These are phyloP conservation scores for Thereva nobilitata DNA, from an alignment of 2,888 invertebrate species.

Conservation along the genomic window DNA sequence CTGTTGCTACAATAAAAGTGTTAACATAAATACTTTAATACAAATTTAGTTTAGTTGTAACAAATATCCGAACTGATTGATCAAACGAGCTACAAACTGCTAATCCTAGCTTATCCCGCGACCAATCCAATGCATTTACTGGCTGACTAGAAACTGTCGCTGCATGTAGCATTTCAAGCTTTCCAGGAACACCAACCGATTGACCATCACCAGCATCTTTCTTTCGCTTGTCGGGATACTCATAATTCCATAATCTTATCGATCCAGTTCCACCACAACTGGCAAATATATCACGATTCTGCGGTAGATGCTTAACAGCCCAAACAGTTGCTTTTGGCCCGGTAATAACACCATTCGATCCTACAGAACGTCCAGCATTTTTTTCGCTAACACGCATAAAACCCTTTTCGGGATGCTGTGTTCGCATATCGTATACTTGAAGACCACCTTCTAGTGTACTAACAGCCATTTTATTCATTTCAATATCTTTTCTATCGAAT, in stretches of 20 bases:
- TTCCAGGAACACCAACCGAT: conserved; percentile 76
- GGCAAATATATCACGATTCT: conserved; percentile 90
- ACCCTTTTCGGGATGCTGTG: conserved; percentile 84
- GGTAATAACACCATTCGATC: conserved; percentile 56
- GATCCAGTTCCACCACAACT: conserved; percentile 90
- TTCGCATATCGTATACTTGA: conserved; percentile 85
- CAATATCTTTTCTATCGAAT: conserved; percentile 91
- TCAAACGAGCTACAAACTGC: conserved; percentile 90
- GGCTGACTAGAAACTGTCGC: conserved; percentile 84
- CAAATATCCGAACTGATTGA: conserved; percentile 82
- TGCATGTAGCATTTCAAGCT: conserved; percentile 75
- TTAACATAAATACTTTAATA: conserved; percentile 54
- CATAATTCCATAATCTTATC: conserved; percentile 94
- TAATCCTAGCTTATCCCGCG: conserved; percentile 84
- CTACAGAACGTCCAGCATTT: conserved; percentile 57
- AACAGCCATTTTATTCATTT: conserved; percentile 92
- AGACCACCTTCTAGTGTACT: conserved; percentile 91
- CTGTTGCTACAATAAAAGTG: background rate
- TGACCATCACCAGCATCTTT: conserved; percentile 73
- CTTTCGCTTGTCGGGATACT: conserved; percentile 78
- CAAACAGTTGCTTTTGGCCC: conserved; percentile 86
- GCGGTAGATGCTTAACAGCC: conserved; percentile 86
- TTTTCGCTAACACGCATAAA: conserved; percentile 68
- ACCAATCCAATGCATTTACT: conserved; percentile 89
- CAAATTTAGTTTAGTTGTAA: conserved; percentile 85